Percentiles rank a stretch among this genome's conserved stretches.
These are phyloP conservation scores for Chaetodon auriga DNA, from an alignment of 2,113 vertebrate species.

Conservation along the genomic window DNA sequence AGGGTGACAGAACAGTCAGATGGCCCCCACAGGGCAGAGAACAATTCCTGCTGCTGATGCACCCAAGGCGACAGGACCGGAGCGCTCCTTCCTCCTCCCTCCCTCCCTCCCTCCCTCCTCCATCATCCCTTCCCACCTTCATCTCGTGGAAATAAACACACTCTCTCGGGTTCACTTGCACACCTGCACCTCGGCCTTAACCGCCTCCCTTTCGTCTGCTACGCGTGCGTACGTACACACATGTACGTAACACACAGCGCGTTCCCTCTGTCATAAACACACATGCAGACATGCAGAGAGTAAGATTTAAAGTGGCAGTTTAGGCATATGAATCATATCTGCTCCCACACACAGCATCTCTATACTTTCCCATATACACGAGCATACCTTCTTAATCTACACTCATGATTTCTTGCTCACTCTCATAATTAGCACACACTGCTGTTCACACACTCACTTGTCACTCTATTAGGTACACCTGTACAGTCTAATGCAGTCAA, in stretches of 20 bases:
- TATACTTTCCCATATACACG: background rate
- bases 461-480: background rate
- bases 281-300: constrained; percentile 22
- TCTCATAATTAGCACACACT: constrained; percentile 7
- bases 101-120: constrained; percentile 6
- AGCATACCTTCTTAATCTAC: background rate
- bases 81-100: constrained; percentile 48
- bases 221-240: background rate
- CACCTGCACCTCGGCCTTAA: constrained; percentile 42
- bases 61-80: constrained; percentile 76
- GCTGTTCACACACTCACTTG: background rate
- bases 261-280: constrained; percentile 26
- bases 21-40: constrained; percentile 70
- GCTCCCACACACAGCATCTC: constrained; percentile 10
- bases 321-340: constrained; percentile 27
- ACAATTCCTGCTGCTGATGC: constrained; percentile 78
- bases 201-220: background rate
- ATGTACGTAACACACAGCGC: background rate
- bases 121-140: constrained; percentile 59
- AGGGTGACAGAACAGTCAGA: constrained; percentile 79
- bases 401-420: background rate
- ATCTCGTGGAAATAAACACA: constrained; percentile 48
- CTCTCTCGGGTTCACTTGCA: constrained; percentile 34
- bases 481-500: background rate
- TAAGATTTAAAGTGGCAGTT: constrained; percentile 37